These are phyloP conservation scores for Cephonodes hylas DNA, from an alignment of 2,888 invertebrate genomes.

Conservation along the genomic window DNA sequence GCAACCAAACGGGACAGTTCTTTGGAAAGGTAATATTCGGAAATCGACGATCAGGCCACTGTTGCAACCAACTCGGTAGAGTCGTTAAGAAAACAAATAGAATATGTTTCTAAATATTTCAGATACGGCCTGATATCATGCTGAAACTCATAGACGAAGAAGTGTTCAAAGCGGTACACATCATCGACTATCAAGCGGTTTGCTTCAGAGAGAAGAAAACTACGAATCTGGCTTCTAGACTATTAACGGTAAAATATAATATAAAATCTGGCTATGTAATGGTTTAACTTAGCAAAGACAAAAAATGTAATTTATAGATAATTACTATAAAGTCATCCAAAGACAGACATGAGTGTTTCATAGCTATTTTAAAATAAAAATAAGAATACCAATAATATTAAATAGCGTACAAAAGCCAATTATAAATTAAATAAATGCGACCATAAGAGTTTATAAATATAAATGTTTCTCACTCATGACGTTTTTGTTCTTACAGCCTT, in stretches of 20 bases:
- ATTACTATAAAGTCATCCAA: no score
- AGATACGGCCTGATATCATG: slow-evolving; percentile 88
- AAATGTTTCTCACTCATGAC: background rate
- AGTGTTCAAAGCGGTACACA: slow-evolving; percentile 87
- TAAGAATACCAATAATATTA: no score
- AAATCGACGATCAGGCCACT: no score
- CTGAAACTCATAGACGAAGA: slow-evolving; percentile 85
- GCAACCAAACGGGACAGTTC: slow-evolving; percentile 89
- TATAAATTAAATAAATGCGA: no score
- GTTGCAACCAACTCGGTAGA: background rate
- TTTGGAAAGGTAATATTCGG: slow-evolving; percentile 86
- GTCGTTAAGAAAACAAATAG: background rate
- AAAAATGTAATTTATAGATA: no score
- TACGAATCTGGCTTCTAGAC: slow-evolving; percentile 80
- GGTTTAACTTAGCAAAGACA: no score
- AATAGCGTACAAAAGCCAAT: no score
- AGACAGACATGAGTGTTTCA: no score
- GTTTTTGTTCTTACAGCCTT: slow-evolving; percentile 67
- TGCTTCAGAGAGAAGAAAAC: slow-evolving; percentile 87
- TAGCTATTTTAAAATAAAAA: no score
- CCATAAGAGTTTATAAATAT: no score
- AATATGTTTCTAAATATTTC: slow-evolving; percentile 14
- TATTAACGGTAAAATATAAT: slow-evolving; percentile 81
- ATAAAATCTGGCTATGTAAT: background rate
- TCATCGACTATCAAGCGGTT: slow-evolving; percentile 94